Evolutionary conservation across 1,140 invertebrate species (phyloP), one percentile per base, ranked within the genome.

Genomic region (Drosophila auraria): DNA sequence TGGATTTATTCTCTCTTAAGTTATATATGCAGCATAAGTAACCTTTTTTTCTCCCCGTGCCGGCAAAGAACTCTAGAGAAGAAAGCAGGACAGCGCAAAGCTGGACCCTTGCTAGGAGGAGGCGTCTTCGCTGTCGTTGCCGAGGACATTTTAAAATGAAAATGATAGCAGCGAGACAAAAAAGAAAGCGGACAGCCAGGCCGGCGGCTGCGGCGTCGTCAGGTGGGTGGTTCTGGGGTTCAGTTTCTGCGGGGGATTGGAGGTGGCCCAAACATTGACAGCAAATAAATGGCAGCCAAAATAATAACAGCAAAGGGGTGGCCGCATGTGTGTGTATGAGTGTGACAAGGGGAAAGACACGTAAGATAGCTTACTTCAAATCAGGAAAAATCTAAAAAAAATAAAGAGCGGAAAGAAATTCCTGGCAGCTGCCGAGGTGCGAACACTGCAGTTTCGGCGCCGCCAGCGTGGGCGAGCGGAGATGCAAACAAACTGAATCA

Each of bases 251-350:
- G 50, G 66, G 36, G 57, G 66, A 66, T 44, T 58, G 74, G 78
- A 58, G 64, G 66, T 60, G 74, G 74, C 72, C 82, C 70, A 84
- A 90, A 87, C 86, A 90, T 90, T 90, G 86, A 90, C 87, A 91
- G 87, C 87, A 90, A 91, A 91, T 91, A 90, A 90, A 90, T 90
- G 87, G 87, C 79, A 86, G 79, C 86, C 76, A 86, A 90, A 90
- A 90, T 90, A 90, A 91, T 90, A 90, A 91, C 86, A 90, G 79
- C 87, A 75, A 90, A 90, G 71, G 69, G 86, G 87, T 72, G 86
- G 86, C 54, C 54, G 7, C 36, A 57, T 78, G 71, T 62, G 72
- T 54, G 60, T 51, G 58, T 72, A 42, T 58, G 53, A 5, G 49
- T 27, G 49, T 51, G 49, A 42, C 40, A 42, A n/a, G 40, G 15